phyloP scores from a whole-genome alignment of 2,888 invertebrate genomes.

The Sphecodes monilicornis region DNA sequence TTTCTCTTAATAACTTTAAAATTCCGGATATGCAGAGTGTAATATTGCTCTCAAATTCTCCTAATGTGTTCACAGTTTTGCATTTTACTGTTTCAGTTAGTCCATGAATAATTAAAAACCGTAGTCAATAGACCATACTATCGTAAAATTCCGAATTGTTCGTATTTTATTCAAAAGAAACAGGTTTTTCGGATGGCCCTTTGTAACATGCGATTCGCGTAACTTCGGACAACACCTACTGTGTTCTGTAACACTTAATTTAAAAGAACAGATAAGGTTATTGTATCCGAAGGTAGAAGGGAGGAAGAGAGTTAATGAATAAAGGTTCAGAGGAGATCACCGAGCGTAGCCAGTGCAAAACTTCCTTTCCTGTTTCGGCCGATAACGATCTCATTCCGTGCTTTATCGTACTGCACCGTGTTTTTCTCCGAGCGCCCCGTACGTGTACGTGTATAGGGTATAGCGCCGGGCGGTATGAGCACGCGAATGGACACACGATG shows the following conservation, averaged over 20 bases:
- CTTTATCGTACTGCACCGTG: slow-evolving; percentile 29
- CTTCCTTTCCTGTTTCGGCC: slow-evolving; percentile 44
- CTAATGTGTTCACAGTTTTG: too few species aligned
- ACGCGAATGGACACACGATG: slow-evolving; percentile 1
- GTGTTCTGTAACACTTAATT: not conserved
- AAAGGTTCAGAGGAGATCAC: slow-evolving; percentile 14
- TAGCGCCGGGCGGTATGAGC: slow-evolving; percentile 29
- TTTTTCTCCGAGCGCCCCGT: slow-evolving; percentile 18
- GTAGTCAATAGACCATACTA: too few species aligned
- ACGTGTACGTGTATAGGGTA: slow-evolving; percentile 21
- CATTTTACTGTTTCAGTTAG: too few species aligned
- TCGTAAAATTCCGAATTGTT: not conserved
- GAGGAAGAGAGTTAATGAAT: not conserved
- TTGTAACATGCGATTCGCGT: not conserved
- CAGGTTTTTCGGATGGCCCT: not conserved
- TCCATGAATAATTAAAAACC: too few species aligned
- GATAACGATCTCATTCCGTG: slow-evolving; percentile 47
- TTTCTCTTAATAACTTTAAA: too few species aligned
- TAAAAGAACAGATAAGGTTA: not conserved
- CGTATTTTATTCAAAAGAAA: not conserved
- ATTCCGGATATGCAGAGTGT: too few species aligned
- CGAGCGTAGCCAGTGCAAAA: slow-evolving; percentile 42
- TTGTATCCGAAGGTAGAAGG: not conserved
- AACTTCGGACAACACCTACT: not conserved
- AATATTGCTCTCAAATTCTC: too few species aligned